phyloP scores from a whole-genome alignment of 2,888 invertebrate species.

The Conus canariensis region DNA sequence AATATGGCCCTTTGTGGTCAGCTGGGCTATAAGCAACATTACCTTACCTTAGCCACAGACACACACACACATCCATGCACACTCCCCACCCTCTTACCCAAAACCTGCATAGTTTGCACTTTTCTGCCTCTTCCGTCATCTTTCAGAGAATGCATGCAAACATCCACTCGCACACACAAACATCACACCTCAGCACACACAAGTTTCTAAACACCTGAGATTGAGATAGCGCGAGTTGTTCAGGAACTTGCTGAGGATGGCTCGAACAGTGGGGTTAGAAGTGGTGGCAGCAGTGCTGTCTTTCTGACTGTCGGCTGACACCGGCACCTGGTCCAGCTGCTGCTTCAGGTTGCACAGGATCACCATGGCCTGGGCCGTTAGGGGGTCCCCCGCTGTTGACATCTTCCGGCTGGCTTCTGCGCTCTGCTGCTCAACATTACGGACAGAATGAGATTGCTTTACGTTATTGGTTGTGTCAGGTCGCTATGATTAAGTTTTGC shows the following conservation, averaged over 20 bases:
- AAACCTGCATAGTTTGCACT: too few relatives aligned
- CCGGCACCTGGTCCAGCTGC: constrained; percentile 55
- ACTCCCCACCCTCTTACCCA: background rate
- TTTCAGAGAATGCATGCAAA: too few relatives aligned
- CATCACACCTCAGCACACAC: too few relatives aligned
- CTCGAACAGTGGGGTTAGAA: constrained; percentile 27
- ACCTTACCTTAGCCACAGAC: background rate
- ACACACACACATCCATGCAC: background rate
- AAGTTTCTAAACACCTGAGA: constrained; percentile 43
- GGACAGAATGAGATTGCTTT: background rate
- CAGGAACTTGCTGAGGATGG: constrained; percentile 47
- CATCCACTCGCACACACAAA: too few relatives aligned
- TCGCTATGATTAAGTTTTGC: too few relatives aligned
- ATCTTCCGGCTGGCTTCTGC: constrained; percentile 52
- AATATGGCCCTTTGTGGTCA: too few relatives aligned
- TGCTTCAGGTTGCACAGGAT: constrained; percentile 79
- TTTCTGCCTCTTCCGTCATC: too few relatives aligned
- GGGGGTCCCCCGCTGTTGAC: constrained; percentile 77
- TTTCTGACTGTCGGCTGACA: constrained; percentile 4
- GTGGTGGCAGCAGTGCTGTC: background rate
- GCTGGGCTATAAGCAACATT: too few relatives aligned
- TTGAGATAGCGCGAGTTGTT: constrained; percentile 60
- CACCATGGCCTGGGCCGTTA: constrained; percentile 72
- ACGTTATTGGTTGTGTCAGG: too few relatives aligned
- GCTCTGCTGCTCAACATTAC: constrained; percentile 19